Evolutionary conservation across 2,113 vertebrate genomes (phyloP).

Genomic region (Ranitomeya imitator): DNA sequence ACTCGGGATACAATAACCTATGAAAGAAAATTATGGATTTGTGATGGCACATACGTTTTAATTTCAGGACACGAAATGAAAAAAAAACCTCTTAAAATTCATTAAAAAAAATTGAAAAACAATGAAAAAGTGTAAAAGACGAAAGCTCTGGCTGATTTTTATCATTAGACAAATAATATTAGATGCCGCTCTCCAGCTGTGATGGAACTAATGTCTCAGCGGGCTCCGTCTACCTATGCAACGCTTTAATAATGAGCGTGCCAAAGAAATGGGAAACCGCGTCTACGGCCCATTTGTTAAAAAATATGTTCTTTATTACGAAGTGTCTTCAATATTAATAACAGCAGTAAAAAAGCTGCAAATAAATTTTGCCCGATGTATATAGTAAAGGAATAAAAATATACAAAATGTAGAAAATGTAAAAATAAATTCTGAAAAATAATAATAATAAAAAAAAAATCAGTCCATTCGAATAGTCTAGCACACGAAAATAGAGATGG

Average conservation of each 20-base stretch:
- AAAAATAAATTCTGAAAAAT: neutral
- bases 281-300: conserved; percentile 3
- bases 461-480: too few relatives aligned
- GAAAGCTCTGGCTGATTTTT: neutral
- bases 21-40: neutral
- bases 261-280: neutral
- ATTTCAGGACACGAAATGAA: neutral
- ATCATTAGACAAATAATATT: conserved; percentile 20
- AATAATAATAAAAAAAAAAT: neutral
- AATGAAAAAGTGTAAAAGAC: neutral
- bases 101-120: neutral
- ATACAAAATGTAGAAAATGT: neutral
- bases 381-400: neutral
- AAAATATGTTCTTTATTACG: conserved; percentile 12
- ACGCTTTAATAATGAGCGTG: neutral
- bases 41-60: neutral
- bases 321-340: neutral
- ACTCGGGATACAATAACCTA: neutral
- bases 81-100: conserved; percentile 2
- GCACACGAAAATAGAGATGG: too few relatives aligned
- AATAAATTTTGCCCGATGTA: neutral
- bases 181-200: neutral
- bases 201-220: conserved; percentile 19
- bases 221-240: conserved; percentile 6
- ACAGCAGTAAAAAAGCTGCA: neutral